Conservation (phyloP, 1,140 invertebrate genomes). For the Tetragonula clypearis region DNA sequence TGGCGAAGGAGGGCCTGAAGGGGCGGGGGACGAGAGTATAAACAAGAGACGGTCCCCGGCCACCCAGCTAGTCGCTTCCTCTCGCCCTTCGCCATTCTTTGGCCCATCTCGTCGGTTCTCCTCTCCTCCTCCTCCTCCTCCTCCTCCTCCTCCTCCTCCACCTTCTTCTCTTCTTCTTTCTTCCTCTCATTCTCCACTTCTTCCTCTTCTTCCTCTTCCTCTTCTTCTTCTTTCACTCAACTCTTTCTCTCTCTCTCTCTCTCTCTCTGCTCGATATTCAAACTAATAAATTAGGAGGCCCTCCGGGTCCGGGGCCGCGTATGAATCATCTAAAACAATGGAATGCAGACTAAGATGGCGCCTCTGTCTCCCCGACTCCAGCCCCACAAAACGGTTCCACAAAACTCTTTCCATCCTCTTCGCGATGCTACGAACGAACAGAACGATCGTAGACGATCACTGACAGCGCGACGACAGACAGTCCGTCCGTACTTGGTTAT, state of each 20-base stretch:
- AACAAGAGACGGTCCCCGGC: conserved; percentile 69
- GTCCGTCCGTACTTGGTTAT: conserved; percentile 66
- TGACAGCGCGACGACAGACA: conserved; percentile 70
- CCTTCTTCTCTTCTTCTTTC: conserved; percentile 35
- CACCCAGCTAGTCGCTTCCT: conserved; percentile 66
- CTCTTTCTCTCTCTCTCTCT: conserved; percentile 51
- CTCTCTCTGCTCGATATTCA: conserved; percentile 70
- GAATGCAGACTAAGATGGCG: conserved; percentile 80
- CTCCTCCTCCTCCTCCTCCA: conserved; percentile 35
- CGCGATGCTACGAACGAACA: conserved; percentile 46
- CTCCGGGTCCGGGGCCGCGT: conserved; percentile 66
- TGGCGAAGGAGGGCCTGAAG: conserved; percentile 45
- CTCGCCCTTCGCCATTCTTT: conserved; percentile 58
- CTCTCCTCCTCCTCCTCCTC: conserved; percentile 40
- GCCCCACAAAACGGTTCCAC: not conserved
- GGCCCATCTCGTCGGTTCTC: conserved; percentile 49
- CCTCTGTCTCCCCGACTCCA: conserved; percentile 39
- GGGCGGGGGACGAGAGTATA: conserved; percentile 57
- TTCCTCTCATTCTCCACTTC: conserved; percentile 22
- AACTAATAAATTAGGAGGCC: conserved; percentile 71
- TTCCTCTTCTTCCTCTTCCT: conserved; percentile 45
- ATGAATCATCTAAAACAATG: conserved; percentile 83
- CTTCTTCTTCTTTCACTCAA: conserved; percentile 31
- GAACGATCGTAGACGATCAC: conserved; percentile 56
- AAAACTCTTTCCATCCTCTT: not conserved